These are phyloP conservation scores for Portunus trituberculatus DNA, from an alignment of 1,140 invertebrate genomes.

Conservation along the genomic window DNA sequence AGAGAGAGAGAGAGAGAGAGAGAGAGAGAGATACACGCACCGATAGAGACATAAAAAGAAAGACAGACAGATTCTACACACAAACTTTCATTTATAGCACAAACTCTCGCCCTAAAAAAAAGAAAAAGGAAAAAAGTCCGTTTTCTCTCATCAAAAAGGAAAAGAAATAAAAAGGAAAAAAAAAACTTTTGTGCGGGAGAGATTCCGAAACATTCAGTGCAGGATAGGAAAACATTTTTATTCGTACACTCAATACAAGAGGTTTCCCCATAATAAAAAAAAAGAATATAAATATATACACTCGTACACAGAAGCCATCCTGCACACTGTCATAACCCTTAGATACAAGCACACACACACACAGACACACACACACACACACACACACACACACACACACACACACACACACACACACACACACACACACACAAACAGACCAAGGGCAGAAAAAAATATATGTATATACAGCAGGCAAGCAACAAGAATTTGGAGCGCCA, in stretches of 20 bases:
- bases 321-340: no score
- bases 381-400: background rate
- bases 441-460: no score
- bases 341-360: background rate
- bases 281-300: no score
- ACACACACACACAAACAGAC: no score
- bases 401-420: background rate
- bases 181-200: background rate
- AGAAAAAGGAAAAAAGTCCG: background rate
- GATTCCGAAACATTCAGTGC: background rate
- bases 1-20: no score
- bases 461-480: no score
- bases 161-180: no score
- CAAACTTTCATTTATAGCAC: background rate
- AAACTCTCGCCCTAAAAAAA: background rate
- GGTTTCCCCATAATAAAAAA: background rate
- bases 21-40: no score
- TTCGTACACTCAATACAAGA: background rate
- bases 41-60: background rate
- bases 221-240: background rate
- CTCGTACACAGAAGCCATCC: no score
- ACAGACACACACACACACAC: slow-evolving; percentile 8
- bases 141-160: background rate
- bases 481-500: background rate
- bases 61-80: background rate